Base-by-base conservation (phyloP, 2,113 vertebrate genomes). In the Nothobranchius furzeri region DNA sequence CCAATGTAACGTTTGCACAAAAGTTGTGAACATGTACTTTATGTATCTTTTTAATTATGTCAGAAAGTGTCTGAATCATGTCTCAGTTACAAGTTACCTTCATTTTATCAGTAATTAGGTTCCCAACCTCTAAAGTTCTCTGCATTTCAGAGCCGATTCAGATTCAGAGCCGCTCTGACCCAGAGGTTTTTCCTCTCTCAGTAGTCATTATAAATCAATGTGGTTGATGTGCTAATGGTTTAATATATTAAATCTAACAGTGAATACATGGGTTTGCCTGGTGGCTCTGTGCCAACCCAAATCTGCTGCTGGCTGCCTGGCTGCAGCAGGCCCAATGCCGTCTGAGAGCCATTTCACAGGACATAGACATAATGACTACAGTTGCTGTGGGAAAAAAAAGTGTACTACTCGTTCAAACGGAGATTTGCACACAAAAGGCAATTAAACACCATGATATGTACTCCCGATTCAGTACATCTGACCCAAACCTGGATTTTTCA, bases 321-420 rank as follows among this genome's bases (percentile, higher is more conserved):
- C 74, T 69, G 47, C 68, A 78, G 49, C 65, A 9, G 52, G 35
- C 47, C 64, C 58, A 63, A 82, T 60, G 75, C 79, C 61, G 70
- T 68, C 75, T 83, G 64, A 78, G 78, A 87, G 82, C 78, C 67
- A 90, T 92, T 93, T 92, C 87, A 92, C 89, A 93, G 91, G 82
- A 90, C 87, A 91, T 89, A 70, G 68, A 84, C 81, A 89, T 92
- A 92, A 92, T 91, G 80, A 84, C 72, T 51, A 55, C 81, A 85
- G 85, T 87, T 90, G 65, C 53, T 51, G 57, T 37, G 60, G 0
- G 60, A 68, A 62, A 60, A 66, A 42, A 30, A 49, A 62, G 54
- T 2, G 13, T 13, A 69, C 30, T 24, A 20, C 62, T 14, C 54
- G 30, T 61, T 65, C 57, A 14, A 64, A 78, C 13, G 40, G 63